Evolutionary conservation across 2,113 vertebrate species (phyloP).

Genomic region (Ramphastos sulfuratus): DNA sequence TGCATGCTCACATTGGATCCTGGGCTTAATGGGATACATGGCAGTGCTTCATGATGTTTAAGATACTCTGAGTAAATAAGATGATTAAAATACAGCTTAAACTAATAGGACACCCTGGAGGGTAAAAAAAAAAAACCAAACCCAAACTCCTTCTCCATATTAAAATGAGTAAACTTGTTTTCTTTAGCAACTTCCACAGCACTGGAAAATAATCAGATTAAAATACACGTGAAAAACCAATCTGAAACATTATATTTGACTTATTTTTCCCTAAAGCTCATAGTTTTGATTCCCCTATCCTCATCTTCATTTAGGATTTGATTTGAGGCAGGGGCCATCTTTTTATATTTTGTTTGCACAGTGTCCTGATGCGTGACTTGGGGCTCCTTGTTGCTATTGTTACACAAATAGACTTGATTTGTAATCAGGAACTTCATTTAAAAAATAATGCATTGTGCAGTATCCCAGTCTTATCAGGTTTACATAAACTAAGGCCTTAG

Average conservation of each 20-base stretch:
- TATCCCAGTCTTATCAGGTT: neutral
- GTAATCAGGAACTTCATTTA: neutral
- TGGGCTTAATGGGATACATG: neutral
- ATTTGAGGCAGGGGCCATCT: neutral
- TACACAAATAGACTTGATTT: neutral
- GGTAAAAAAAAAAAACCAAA: neutral
- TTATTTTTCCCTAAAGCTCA: neutral
- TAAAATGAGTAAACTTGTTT: neutral
- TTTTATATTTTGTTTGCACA: neutral
- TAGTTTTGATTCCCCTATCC: neutral
- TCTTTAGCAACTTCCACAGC: neutral
- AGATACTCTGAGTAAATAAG: neutral
- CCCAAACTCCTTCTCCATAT: neutral
- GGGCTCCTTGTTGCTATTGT: neutral
- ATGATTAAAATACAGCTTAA: conserved; percentile 35
- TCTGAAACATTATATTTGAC: neutral
- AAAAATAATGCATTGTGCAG: neutral
- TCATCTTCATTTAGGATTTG: neutral
- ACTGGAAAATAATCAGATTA: neutral
- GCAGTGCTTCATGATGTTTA: neutral
- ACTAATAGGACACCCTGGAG: neutral
- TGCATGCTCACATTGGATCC: neutral
- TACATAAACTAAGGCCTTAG: neutral
- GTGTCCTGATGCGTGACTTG: neutral
- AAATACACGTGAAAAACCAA: neutral